Conservation (phyloP, 2,113 vertebrate genomes). For the Azemiops feae region DNA sequence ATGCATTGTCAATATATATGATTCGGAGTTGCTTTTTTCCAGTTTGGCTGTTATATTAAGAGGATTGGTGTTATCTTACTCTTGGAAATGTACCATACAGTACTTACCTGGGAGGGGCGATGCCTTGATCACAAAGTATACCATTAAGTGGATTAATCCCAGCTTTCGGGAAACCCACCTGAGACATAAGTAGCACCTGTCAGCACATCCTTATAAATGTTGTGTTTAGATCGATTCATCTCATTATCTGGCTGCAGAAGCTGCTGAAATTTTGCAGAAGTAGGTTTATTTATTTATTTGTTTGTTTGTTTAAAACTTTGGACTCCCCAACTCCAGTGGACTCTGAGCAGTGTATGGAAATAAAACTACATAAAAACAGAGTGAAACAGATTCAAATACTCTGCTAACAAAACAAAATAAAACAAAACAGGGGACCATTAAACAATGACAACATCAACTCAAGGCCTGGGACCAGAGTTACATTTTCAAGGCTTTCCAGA, state of each 20-base stretch:
- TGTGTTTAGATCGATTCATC: not conserved
- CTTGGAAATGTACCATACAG: not conserved
- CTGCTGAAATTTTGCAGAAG: not conserved
- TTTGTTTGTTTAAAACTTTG: not conserved
- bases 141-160: not conserved
- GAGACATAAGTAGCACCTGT: not conserved
- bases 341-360: not conserved
- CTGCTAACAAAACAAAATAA: not conserved
- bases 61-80: not conserved
- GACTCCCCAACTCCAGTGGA: not conserved
- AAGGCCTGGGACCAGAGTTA: not conserved
- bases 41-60: not conserved
- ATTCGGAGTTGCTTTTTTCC: not conserved
- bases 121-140: not conserved
- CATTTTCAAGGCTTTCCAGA: not conserved
- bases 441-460: not conserved
- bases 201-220: not conserved
- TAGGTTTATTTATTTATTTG: not conserved
- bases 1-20: not conserved
- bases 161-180: not conserved
- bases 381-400: not conserved
- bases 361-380: not conserved
- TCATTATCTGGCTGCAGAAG: not conserved
- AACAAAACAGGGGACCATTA: not conserved
- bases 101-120: not conserved